Percentiles rank a stretch among this genome's conserved stretches.
These are phyloP conservation scores for Tragulus kanchil DNA, from an alignment of 2,113 vertebrate species.

Conservation along the genomic window DNA sequence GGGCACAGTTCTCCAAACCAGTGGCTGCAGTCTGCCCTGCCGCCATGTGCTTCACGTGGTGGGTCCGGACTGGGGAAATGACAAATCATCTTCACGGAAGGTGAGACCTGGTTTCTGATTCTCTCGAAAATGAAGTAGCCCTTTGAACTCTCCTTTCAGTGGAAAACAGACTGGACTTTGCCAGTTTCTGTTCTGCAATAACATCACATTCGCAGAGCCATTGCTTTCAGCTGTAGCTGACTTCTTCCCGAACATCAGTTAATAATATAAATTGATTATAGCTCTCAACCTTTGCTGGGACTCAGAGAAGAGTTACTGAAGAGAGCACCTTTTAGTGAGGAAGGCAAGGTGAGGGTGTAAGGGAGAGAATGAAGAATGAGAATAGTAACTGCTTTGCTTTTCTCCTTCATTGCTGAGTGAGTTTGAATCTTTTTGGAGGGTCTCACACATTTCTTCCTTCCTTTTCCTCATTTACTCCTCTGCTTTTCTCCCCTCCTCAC, in stretches of 20 bases:
- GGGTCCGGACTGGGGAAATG: constrained; percentile 82
- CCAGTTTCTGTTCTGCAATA: constrained; percentile 11
- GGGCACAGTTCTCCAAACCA: constrained; percentile 89
- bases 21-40: constrained; percentile 87
- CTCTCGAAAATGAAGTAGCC: neutral
- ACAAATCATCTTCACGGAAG: constrained; percentile 74
- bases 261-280: neutral
- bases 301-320: neutral
- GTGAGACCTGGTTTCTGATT: constrained; percentile 81
- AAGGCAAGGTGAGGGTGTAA: neutral
- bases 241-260: neutral
- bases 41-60: constrained; percentile 89
- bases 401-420: neutral
- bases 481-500: neutral
- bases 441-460: neutral
- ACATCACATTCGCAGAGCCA: neutral
- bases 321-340: neutral
- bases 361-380: neutral
- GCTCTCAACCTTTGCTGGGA: neutral
- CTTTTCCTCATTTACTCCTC: neutral
- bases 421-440: neutral
- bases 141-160: neutral
- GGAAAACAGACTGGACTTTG: neutral
- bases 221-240: constrained; percentile 35
- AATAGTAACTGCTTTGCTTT: neutral